Percentiles rank a stretch among this genome's conserved stretches.
phyloP scores from a whole-genome alignment of 2,113 vertebrate genomes.

The Egretta garzetta region DNA sequence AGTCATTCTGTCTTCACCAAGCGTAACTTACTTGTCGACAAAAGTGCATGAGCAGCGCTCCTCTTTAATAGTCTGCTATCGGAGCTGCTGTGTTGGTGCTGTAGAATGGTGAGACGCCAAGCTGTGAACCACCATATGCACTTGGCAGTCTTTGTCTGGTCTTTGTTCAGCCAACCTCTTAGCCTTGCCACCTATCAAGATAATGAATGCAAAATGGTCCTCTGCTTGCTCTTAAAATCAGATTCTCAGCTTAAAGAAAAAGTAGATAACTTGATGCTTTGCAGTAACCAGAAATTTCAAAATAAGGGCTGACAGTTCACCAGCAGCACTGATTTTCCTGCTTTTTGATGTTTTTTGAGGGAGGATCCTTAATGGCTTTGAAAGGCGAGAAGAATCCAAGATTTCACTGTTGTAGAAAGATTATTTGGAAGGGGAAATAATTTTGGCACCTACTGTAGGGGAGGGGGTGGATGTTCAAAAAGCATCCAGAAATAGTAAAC shows the following conservation, averaged over 20 bases:
- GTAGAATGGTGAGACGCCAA: constrained; percentile 72
- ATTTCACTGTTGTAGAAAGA: neutral
- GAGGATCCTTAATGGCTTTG: neutral
- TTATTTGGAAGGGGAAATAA: neutral
- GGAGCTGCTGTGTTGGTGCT: constrained; percentile 75
- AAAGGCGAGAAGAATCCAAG: neutral
- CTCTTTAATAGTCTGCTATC: constrained; percentile 72
- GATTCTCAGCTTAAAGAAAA: constrained; percentile 63
- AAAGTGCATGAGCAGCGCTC: constrained; percentile 74
- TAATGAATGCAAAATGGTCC: constrained; percentile 73
- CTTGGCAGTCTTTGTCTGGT: constrained; percentile 78
- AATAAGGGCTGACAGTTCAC: neutral
- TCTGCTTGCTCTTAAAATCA: constrained; percentile 67
- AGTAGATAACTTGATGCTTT: constrained; percentile 40
- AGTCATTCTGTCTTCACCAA: constrained; percentile 71
- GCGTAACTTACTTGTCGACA: constrained; percentile 75
- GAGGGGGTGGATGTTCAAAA: neutral
- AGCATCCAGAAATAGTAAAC: neutral
- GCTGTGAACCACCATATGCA: constrained; percentile 79
- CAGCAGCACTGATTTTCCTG: neutral
- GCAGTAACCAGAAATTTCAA: constrained; percentile 9
- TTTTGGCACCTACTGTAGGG: neutral
- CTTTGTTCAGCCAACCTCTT: constrained; percentile 77
- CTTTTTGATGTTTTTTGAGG: neutral
- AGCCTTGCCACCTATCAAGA: constrained; percentile 76